Evolutionary conservation across 2,888 invertebrate species (phyloP).

Genomic region (Eupsilia transversa): DNA sequence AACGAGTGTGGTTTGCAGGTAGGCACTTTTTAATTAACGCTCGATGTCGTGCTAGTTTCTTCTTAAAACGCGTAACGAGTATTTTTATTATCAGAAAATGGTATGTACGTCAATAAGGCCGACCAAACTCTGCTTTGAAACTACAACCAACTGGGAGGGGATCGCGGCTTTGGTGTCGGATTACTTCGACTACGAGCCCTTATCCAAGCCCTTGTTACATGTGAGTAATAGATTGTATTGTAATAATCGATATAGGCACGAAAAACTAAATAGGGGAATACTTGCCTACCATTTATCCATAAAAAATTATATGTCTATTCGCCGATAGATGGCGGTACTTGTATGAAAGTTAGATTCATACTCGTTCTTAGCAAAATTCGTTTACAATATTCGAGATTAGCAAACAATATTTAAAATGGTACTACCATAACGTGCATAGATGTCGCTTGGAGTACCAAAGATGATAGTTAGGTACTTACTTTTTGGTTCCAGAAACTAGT

Average conservation of each 20-base stretch:
- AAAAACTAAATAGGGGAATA: background rate
- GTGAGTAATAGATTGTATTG: conserved; percentile 89
- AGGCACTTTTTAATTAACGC: conserved; percentile 52
- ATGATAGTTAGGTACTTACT: background rate
- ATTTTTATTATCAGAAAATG: conserved; percentile 93
- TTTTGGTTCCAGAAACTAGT: background rate
- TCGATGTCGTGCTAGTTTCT: conserved; percentile 25
- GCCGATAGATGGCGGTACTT: conserved; percentile 72
- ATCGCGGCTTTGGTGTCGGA: conserved; percentile 94
- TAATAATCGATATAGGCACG: background rate
- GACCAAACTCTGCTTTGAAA: conserved; percentile 93
- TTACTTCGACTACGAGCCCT: conserved; percentile 93
- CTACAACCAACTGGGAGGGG: conserved; percentile 93
- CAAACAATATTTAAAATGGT: background rate
- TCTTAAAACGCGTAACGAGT: background rate
- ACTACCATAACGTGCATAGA: background rate
- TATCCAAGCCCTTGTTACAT: conserved; percentile 92
- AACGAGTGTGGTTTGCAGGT: conserved; percentile 95
- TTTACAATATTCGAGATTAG: background rate
- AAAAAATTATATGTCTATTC: conserved; percentile 32
- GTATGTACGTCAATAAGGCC: conserved; percentile 96
- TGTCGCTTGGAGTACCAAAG: conserved; percentile 10
- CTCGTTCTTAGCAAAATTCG: background rate
- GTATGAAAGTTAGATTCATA: background rate
- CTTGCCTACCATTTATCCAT: background rate